These are phyloP conservation scores for Cheilosia impressa DNA, from an alignment of 2,888 invertebrate genomes.

Conservation along the genomic window DNA sequence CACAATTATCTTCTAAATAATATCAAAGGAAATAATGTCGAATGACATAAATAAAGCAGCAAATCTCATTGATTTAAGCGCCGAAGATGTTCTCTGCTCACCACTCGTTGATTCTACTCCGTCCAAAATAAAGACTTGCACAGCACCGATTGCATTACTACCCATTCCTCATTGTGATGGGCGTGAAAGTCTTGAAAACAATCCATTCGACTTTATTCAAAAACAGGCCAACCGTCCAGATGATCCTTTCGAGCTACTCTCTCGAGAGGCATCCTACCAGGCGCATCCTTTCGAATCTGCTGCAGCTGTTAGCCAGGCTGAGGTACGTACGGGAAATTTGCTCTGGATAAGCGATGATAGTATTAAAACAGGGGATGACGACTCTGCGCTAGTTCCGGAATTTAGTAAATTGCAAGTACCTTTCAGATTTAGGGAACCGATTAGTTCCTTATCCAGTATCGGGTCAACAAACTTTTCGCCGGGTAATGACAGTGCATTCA, in stretches of 20 bases:
- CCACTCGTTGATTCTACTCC: conserved; percentile 27
- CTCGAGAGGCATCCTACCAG: conserved; percentile 76
- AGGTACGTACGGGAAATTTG: conserved; percentile 54
- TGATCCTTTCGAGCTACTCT: conserved; percentile 78
- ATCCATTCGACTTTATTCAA: conserved; percentile 78
- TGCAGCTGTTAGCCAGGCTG: conserved; percentile 26
- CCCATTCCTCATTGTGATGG: conserved; percentile 21
- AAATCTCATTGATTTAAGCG: conserved; percentile 77
- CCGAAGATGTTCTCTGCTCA: conserved; percentile 70
- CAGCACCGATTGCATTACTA: conserved; percentile 40
- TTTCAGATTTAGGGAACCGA: conserved; percentile 51
- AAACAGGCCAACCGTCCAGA: conserved; percentile 76
- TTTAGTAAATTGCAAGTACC: conserved; percentile 56
- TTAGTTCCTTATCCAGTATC: conserved; percentile 58
- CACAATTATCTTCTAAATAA: too few species aligned
- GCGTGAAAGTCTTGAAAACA: conserved; percentile 77
- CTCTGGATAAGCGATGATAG: conserved; percentile 66
- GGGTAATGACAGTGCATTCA: conserved; percentile 60
- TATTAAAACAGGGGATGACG: conserved; percentile 45
- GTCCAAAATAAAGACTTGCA: conserved; percentile 25
- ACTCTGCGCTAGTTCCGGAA: conserved; percentile 9
- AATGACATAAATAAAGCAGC: conserved; percentile 42
- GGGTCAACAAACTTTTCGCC: conserved; percentile 38
- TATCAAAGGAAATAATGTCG: conserved; percentile 38
- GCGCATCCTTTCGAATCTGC: conserved; percentile 42